Conservation (phyloP, 1,140 invertebrate genomes). For the Conus ventricosus region DNA sequence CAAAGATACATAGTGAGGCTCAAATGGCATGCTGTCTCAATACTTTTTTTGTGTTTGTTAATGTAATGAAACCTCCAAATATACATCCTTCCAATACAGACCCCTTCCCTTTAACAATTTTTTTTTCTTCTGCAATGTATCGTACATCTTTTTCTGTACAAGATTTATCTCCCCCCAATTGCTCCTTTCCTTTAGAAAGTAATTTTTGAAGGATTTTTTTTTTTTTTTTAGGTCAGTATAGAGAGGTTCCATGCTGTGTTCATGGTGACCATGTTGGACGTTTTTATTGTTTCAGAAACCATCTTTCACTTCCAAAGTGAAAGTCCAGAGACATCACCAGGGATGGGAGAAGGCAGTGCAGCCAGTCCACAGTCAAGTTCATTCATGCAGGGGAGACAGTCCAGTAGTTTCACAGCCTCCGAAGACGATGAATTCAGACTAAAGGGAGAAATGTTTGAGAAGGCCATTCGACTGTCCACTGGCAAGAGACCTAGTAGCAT, state of each 20-base stretch:
- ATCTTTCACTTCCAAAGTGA: background rate
- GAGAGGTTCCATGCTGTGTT: too few species aligned
- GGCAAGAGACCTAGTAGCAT: background rate
- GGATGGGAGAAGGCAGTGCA: background rate
- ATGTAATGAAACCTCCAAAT: too few species aligned
- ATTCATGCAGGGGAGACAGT: background rate
- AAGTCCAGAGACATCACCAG: background rate
- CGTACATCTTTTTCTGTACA: too few species aligned
- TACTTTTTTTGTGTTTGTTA: too few species aligned
- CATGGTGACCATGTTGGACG: too few species aligned
- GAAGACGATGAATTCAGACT: background rate
- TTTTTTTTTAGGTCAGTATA: background rate
- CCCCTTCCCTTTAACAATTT: too few species aligned
- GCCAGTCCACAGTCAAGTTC: background rate
- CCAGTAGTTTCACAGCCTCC: background rate
- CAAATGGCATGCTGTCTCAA: too few species aligned
- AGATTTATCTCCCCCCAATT: too few species aligned
- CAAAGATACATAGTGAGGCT: too few species aligned
- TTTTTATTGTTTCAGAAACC: background rate
- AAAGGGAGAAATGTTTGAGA: slow-evolving; percentile 21
- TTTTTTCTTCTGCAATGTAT: too few species aligned
- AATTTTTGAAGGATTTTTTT: background rate
- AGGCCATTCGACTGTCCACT: slow-evolving; percentile 15
- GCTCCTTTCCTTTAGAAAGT: background rate
- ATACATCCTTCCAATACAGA: too few species aligned